Evolutionary conservation across 2,888 invertebrate genomes (phyloP), one percentile per base, ranked within the genome.

Genomic region (Caenorhabditis afra): DNA sequence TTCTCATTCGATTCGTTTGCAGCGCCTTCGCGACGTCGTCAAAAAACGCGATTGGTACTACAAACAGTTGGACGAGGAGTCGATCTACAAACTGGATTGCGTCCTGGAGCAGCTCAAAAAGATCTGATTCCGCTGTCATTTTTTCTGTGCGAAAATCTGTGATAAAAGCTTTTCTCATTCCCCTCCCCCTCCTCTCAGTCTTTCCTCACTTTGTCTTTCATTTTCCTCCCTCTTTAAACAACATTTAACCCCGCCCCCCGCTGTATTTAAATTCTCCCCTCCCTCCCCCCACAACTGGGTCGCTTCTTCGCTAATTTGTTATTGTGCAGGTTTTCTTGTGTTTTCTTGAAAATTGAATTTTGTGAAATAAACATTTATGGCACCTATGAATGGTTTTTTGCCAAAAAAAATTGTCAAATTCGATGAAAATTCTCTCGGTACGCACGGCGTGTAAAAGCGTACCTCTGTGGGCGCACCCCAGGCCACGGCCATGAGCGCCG

Each of bases 41-140:
- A 71, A 71, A 16, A 73, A 74, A 47, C 68, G 79, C 11, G 68
- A 73, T 23, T 57, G 57, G 74, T 79, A 74, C 49, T 79, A 79
- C 47, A 67, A 65, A 11, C 68, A 74, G 37, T 18, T 79, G 35
- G 68, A 74, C 45, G 74, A 53, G 23, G 68, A 64, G 20, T 37
- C 67, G 1, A 39, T 74, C 5, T 29, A 47, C 10, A 47, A 18
- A 8, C 41, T 79, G 20, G 79, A 74, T 39, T 37, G 47, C 4
- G 53, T 62, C 10, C 20, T 79, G 61, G 68, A 74, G 39, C 45
- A 52, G 14, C 41, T 74, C 37, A 79, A 79, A 44, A 59, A 23
- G 10, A 61, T 70, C 29, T 70, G 44, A 62, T 12, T 1, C 37
- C 18, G 1, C 35, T 29, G 4, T 7, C 29, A 29, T 29, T 29